Evolutionary conservation across 1,140 invertebrate genomes (phyloP).

Genomic region (Cotesia glomerata): DNA sequence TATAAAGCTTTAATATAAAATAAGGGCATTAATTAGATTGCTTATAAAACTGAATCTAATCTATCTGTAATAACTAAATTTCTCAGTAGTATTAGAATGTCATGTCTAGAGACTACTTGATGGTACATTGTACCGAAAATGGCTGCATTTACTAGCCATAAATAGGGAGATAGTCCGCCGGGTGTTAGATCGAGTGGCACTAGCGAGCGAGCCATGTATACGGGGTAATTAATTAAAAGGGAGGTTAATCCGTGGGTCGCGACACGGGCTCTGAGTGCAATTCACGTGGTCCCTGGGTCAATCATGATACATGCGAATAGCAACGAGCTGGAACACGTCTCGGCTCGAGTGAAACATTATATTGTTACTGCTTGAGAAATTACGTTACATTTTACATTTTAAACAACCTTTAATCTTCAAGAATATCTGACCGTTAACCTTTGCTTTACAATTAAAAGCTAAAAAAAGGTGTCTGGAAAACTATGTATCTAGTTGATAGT

Average conservation of each 20-base stretch:
- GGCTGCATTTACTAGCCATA: no score
- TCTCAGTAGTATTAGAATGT: no score
- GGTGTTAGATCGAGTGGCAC: slow-evolving; percentile 5
- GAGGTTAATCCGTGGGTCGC: slow-evolving; percentile 39
- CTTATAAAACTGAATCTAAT: no score
- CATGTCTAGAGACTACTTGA: no score
- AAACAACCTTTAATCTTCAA: no score
- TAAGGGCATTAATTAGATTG: no score
- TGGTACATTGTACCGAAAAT: no score
- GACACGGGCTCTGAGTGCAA: slow-evolving; percentile 31
- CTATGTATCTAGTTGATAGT: no score
- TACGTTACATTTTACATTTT: no score
- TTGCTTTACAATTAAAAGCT: not conserved
- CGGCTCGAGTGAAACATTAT: slow-evolving; percentile 57
- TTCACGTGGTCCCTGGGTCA: slow-evolving; percentile 33
- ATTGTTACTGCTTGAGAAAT: not conserved
- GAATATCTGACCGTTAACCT: not conserved
- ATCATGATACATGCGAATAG: slow-evolving; percentile 22
- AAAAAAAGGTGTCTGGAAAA: no score
- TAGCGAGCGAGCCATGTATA: slow-evolving; percentile 14
- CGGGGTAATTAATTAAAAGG: slow-evolving; percentile 38
- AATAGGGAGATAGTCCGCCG: not conserved
- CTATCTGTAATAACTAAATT: no score
- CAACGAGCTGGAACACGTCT: slow-evolving; percentile 16
- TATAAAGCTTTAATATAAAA: no score